These are phyloP conservation scores for Anabacerthia variegaticeps DNA, from an alignment of 2,797 vertebrate genomes.

Conservation along the genomic window DNA sequence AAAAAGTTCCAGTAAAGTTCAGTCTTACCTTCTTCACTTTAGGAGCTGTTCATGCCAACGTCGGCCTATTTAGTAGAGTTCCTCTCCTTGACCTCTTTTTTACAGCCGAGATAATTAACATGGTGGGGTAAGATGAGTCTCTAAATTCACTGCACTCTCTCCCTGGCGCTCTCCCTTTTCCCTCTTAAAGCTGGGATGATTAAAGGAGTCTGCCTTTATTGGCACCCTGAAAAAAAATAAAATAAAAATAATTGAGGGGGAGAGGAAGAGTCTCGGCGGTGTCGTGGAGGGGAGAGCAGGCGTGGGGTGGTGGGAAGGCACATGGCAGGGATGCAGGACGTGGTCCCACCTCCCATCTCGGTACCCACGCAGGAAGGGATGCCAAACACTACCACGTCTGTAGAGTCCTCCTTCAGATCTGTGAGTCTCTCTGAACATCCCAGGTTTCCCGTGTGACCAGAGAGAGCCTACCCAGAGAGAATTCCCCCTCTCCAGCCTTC, in stretches of 20 bases:
- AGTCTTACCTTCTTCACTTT: constrained; percentile 69
- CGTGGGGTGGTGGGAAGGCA: rapidly evolving
- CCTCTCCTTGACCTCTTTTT: constrained; percentile 69
- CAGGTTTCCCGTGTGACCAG: background rate
- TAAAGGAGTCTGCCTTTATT: constrained; percentile 55
- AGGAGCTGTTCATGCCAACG: constrained; percentile 67
- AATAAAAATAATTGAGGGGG: constrained; percentile 59
- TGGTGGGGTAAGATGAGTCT: constrained; percentile 62
- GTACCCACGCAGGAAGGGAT: background rate
- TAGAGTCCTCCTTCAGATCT: background rate
- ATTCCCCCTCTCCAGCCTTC: background rate
- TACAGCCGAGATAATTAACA: constrained; percentile 75
- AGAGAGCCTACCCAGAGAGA: background rate
- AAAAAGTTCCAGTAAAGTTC: constrained; percentile 79
- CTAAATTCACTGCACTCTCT: constrained; percentile 69
- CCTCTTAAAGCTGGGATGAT: constrained; percentile 44
- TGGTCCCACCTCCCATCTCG: background rate
- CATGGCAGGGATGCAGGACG: background rate
- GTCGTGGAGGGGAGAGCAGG: background rate
- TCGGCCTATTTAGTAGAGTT: constrained; percentile 75
- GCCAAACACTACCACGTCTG: rapidly evolving
- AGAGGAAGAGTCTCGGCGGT: background rate
- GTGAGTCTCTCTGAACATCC: background rate
- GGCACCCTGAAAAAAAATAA: constrained; percentile 53
- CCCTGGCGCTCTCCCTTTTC: constrained; percentile 40